A percentile compares a stretch with the other conserved stretches of the same genome.
Evolutionary conservation across 2,888 invertebrate species (phyloP).

Genomic region (Nycteola revayana): DNA sequence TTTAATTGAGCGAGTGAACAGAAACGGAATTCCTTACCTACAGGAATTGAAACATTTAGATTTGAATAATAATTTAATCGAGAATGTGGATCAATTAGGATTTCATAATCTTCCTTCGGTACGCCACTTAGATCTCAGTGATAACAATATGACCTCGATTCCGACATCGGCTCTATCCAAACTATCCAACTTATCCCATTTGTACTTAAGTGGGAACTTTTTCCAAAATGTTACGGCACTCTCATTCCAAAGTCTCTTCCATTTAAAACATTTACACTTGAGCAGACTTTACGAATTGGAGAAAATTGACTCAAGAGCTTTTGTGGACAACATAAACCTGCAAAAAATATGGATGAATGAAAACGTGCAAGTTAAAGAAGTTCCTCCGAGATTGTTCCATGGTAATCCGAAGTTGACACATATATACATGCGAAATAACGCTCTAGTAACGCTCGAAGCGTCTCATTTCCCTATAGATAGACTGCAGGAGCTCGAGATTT

Average conservation of each 20-base stretch:
- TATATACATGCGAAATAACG: slow-evolving; percentile 89
- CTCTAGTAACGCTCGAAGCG: slow-evolving; percentile 88
- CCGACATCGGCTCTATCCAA: slow-evolving; percentile 90
- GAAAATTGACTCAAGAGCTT: slow-evolving; percentile 89
- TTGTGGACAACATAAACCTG: slow-evolving; percentile 92
- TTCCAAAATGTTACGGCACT: slow-evolving; percentile 87
- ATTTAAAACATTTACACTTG: slow-evolving; percentile 88
- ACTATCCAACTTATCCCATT: slow-evolving; percentile 87
- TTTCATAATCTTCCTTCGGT: slow-evolving; percentile 89
- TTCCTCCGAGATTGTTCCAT: slow-evolving; percentile 92
- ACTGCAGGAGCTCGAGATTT: slow-evolving; percentile 87
- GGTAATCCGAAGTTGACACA: slow-evolving; percentile 90
- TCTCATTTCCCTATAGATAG: slow-evolving; percentile 92
- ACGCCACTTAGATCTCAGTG: slow-evolving; percentile 88
- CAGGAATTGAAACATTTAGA: slow-evolving; percentile 87
- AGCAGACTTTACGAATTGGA: slow-evolving; percentile 85
- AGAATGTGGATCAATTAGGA: slow-evolving; percentile 86
- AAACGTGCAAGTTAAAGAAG: slow-evolving; percentile 86
- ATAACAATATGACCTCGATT: slow-evolving; percentile 90
- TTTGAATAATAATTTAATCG: slow-evolving; percentile 89
- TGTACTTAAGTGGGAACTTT: slow-evolving; percentile 91
- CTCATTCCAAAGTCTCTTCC: slow-evolving; percentile 92
- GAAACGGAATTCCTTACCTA: slow-evolving; percentile 87
- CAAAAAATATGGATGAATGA: slow-evolving; percentile 90
- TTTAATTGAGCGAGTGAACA: slow-evolving; percentile 87